phyloP scores from a whole-genome alignment of 2,113 vertebrate species.

The Colius striatus region DNA sequence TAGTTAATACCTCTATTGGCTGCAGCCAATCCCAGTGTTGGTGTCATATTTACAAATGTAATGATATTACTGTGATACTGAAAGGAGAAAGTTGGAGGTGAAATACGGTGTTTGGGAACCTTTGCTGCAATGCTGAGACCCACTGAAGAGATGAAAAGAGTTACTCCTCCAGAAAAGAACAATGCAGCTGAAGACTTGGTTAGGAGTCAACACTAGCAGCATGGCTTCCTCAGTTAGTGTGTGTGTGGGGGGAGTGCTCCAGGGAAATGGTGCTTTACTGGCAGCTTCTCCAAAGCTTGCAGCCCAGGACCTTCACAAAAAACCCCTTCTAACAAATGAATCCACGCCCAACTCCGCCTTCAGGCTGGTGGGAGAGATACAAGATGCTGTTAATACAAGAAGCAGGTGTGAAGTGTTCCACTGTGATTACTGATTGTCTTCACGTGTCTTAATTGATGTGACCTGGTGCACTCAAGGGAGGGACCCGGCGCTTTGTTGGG shows the following conservation, averaged over 20 bases:
- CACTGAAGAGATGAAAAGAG: neutral
- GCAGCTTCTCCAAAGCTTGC: conserved; percentile 45
- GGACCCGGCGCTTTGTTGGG: neutral
- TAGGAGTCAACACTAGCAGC: neutral
- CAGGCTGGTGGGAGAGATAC: neutral
- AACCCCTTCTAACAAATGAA: conserved; percentile 29
- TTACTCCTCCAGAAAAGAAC: neutral
- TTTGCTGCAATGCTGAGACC: conserved; percentile 29
- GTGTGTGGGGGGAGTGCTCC: conserved; percentile 20
- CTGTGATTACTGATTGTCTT: neutral
- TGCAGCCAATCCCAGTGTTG: neutral
- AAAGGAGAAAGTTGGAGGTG: neutral
- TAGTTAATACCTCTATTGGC: neutral
- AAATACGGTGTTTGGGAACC: conserved; percentile 18
- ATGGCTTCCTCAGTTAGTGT: conserved; percentile 6
- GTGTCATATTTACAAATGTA: neutral
- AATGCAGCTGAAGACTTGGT: conserved; percentile 39
- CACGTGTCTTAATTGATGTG: neutral
- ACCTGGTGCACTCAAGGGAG: neutral
- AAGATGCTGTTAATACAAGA: neutral
- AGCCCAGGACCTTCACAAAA: conserved; percentile 51
- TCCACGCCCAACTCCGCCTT: conserved; percentile 33
- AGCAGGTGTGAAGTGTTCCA: neutral
- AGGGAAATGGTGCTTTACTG: conserved; percentile 49
- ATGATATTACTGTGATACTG: neutral